Conservation (phyloP, 2,113 vertebrate genomes). For the Mohoua ochrocephala region DNA sequence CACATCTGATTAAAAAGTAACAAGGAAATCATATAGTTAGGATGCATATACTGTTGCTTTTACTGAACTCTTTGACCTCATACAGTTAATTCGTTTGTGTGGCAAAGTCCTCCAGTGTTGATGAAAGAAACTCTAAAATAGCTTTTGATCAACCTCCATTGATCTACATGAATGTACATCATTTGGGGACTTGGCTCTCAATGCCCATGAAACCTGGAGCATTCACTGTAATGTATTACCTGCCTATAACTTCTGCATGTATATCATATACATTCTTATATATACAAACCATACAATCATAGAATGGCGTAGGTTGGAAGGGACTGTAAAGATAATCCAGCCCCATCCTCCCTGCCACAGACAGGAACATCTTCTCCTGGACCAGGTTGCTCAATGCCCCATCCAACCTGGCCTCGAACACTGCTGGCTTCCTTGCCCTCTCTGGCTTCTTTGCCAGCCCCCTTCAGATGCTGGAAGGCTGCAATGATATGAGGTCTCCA, state of each 20-base stretch:
- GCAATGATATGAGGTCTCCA: background rate
- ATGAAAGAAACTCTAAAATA: background rate
- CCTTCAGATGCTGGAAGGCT: background rate
- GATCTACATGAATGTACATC: background rate
- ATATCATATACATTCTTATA: background rate
- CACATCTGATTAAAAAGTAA: background rate
- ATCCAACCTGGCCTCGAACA: background rate
- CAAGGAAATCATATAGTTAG: background rate
- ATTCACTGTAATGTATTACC: background rate
- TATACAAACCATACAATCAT: background rate
- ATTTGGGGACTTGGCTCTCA: background rate
- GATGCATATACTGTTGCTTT: background rate
- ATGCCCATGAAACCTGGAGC: background rate
- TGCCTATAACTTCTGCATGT: background rate
- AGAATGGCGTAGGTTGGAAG: background rate
- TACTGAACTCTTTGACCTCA: background rate
- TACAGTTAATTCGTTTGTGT: background rate
- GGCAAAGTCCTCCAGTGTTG: background rate
- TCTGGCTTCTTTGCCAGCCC: background rate
- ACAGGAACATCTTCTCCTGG: background rate
- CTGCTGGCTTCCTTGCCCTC: background rate
- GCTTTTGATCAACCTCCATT: background rate
- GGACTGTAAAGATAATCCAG: background rate
- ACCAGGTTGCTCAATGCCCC: background rate
- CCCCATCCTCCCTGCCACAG: background rate